Percentiles rank a stretch among this genome's conserved stretches.
Evolutionary conservation across 2,797 vertebrate species (phyloP).

Genomic region (Pipistrellus pygmaeus): DNA sequence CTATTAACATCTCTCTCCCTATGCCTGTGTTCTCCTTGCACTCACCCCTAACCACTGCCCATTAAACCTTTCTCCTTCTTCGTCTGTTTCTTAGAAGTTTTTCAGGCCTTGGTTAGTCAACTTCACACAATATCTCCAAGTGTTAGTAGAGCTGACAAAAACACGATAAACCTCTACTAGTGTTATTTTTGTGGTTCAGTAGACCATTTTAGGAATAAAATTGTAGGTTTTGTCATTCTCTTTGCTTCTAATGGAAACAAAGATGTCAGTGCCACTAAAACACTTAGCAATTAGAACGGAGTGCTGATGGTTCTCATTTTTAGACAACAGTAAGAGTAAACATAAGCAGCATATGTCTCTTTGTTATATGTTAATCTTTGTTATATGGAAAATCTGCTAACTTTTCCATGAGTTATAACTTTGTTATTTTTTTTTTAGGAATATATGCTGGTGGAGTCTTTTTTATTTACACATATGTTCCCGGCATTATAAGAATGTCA

Average conservation of each 20-base stretch:
- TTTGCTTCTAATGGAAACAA: conserved; percentile 62
- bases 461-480: conserved; percentile 44
- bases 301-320: conserved; percentile 70
- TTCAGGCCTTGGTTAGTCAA: neutral
- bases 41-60: neutral
- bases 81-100: neutral
- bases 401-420: conserved; percentile 14
- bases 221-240: conserved; percentile 16
- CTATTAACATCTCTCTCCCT: neutral
- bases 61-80: neutral
- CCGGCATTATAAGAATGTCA: conserved; percentile 26
- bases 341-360: neutral
- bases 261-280: conserved; percentile 36
- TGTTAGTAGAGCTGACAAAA: neutral
- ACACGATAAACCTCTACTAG: neutral
- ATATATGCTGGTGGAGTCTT: neutral
- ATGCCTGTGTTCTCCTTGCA: neutral
- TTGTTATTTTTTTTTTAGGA: conserved; percentile 50
- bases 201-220: conserved; percentile 72
- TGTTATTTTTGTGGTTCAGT: conserved; percentile 40
- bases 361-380: neutral
- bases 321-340: conserved; percentile 65
- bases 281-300: conserved; percentile 56
- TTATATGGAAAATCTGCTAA: conserved; percentile 28
- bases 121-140: conserved; percentile 20